phyloP scores from a whole-genome alignment of 2,113 vertebrate genomes.

The Hippocampus guttulatus region DNA sequence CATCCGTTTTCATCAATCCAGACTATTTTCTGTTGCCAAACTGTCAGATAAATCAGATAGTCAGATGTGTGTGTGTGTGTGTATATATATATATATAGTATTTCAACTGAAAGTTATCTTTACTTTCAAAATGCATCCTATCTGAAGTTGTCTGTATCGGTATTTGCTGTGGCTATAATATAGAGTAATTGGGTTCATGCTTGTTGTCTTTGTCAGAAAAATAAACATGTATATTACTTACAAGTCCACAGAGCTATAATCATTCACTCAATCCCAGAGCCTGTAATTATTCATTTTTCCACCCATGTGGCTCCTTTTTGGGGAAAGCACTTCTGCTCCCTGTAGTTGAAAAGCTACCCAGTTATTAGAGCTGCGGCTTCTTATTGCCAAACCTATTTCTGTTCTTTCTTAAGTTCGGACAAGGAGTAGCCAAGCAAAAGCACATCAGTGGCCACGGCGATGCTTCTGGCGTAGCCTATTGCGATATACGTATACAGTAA shows the following conservation, averaged over 20 bases:
- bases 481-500: not conserved
- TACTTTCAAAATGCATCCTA: slow-evolving; percentile 13
- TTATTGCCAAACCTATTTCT: slow-evolving; percentile 57
- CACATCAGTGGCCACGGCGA: slow-evolving; percentile 12
- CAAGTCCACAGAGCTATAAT: slow-evolving; percentile 63
- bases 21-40: no score
- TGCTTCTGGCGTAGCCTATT: not conserved
- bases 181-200: slow-evolving; percentile 34
- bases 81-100: not conserved
- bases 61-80: no score
- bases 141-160: slow-evolving; percentile 4
- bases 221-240: slow-evolving; percentile 60
- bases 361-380: slow-evolving; percentile 67
- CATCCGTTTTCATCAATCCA: no score
- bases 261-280: slow-evolving; percentile 64
- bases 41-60: no score
- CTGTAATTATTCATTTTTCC: slow-evolving; percentile 74
- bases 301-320: slow-evolving; percentile 59
- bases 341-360: slow-evolving; percentile 67
- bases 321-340: slow-evolving; percentile 51
- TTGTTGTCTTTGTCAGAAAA: slow-evolving; percentile 49
- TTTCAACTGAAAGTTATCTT: slow-evolving; percentile 10
- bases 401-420: slow-evolving; percentile 21
- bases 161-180: slow-evolving; percentile 40
- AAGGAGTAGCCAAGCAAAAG: slow-evolving; percentile 27